Conservation (phyloP, 1,140 invertebrate genomes). For the Heliconius hermathena region DNA sequence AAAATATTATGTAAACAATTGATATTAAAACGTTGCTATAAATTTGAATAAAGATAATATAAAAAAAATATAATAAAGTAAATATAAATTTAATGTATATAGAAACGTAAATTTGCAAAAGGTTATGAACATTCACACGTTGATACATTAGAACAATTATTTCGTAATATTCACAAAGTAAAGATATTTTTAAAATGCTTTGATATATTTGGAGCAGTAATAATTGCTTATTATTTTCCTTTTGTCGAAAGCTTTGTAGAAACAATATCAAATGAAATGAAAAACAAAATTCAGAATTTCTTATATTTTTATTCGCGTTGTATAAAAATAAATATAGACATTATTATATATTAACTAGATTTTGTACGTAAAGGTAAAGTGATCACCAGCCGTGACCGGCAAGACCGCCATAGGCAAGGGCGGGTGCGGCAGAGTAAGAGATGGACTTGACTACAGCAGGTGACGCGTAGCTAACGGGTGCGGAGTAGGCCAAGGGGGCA, state of each 20-base stretch:
- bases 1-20: too few relatives aligned
- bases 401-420: slow-evolving; percentile 49
- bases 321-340: slow-evolving; percentile 60
- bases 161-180: too few relatives aligned
- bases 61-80: too few relatives aligned
- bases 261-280: not conserved
- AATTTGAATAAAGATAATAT: too few relatives aligned
- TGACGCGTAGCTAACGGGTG: slow-evolving; percentile 48
- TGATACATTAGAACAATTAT: too few relatives aligned
- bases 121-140: too few relatives aligned
- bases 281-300: slow-evolving; percentile 16
- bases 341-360: slow-evolving; percentile 48
- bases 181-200: not conserved
- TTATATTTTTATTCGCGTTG: slow-evolving; percentile 44
- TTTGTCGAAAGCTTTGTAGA: not conserved
- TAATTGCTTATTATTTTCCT: not conserved
- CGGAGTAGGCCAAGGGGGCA: slow-evolving; percentile 32
- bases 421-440: slow-evolving; percentile 54
- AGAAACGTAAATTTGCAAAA: too few relatives aligned
- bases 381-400: slow-evolving; percentile 59
- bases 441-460: slow-evolving; percentile 46
- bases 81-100: too few relatives aligned
- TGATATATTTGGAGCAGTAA: not conserved
- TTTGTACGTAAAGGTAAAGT: slow-evolving; percentile 45
- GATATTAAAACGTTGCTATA: too few relatives aligned